Evolutionary conservation across 2,797 vertebrate species (phyloP), one percentile per base, ranked within the genome.

Genomic region (Loris lydekkerianus): DNA sequence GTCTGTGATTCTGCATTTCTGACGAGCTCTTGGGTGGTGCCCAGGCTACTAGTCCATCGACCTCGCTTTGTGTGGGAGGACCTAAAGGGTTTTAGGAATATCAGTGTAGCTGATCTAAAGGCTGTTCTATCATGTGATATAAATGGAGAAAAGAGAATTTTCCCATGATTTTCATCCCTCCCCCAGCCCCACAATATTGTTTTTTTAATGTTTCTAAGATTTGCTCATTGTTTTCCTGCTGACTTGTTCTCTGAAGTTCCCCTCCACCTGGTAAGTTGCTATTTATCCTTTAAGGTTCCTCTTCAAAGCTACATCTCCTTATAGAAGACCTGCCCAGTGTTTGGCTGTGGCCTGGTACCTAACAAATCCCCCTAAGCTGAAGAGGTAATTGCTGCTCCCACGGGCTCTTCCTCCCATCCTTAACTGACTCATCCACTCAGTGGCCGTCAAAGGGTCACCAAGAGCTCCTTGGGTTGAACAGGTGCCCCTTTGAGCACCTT

Each of bases 131-230:
- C 86, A 72, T 13, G 60, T 21, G 17, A 72, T 1, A 2, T 31
- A 31, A 89, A 18, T 18, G 43, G 53, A 88, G 25, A 58, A 76
- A 83, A 86, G 31, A 23, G 37, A 86, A 88, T 77, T 72, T 82
- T 58, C 40, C 84, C 17, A 3, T 78, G 43, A 53, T 53, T 81
- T 82, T 49, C 46, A 4, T 27, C 37, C 8, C 11, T 60, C 40
- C 46, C 20, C 81, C 10, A 34, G 1, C 3, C 27, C 4, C 17
- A 8, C 20, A 5, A 23, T 58, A 21, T 23, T 49, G 13, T 80
- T 13, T 40, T 65, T 90, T 60, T 13, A 77, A 84, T 27, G 20
- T 37, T 65, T n/a, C 43, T 34, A 75, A 76, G 40, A 1, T 80
- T 70, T 65, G 27, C 9, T 93, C 43, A 18, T 60, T 63, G 40